Evolutionary conservation across 1,140 invertebrate species (phyloP).

Genomic region (Aphelenchoides fujianensis): DNA sequence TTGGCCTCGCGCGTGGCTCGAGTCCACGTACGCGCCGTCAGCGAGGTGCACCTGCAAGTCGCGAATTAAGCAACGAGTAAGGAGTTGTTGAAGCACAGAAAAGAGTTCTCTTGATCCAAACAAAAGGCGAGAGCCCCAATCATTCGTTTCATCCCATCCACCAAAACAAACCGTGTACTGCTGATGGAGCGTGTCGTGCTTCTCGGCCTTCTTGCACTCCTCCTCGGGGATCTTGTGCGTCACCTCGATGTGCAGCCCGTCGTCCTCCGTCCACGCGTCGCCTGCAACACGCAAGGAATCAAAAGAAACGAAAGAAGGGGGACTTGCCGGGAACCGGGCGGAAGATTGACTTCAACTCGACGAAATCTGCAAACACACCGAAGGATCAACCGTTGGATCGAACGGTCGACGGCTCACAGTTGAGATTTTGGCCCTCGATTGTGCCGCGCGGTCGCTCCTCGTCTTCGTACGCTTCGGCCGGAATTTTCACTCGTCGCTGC

Average conservation of each 20-base stretch:
- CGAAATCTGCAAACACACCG: slow-evolving; percentile 51
- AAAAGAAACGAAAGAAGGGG: too few species aligned
- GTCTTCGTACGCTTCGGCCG: slow-evolving; percentile 43
- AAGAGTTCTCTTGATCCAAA: too few species aligned
- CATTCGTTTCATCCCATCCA: too few species aligned
- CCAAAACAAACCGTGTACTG: slow-evolving; percentile 17
- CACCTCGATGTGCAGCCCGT: slow-evolving; percentile 55
- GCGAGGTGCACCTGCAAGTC: too few species aligned
- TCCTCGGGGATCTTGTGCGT: slow-evolving; percentile 39
- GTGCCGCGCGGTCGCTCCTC: slow-evolving; percentile 46
- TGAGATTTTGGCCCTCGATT: slow-evolving; percentile 35
- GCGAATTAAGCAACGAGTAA: too few species aligned
- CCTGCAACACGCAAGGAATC: too few species aligned
- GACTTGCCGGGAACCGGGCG: slow-evolving; percentile 54
- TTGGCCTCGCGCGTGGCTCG: slow-evolving; percentile 63
- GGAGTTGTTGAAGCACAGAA: too few species aligned
- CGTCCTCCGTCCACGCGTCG: slow-evolving; percentile 58
- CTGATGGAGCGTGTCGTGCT: slow-evolving; percentile 42
- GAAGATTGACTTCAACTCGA: slow-evolving; percentile 59
- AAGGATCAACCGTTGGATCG: neutral
- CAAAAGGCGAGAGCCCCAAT: too few species aligned
- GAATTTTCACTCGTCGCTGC: slow-evolving; percentile 50
- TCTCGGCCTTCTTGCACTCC: slow-evolving; percentile 36
- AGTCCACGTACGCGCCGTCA: slow-evolving; percentile 66
- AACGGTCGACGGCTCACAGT: slow-evolving; percentile 31